Evolutionary conservation across 2,888 invertebrate genomes (phyloP).

Genomic region (Drosophila mercatorum): DNA sequence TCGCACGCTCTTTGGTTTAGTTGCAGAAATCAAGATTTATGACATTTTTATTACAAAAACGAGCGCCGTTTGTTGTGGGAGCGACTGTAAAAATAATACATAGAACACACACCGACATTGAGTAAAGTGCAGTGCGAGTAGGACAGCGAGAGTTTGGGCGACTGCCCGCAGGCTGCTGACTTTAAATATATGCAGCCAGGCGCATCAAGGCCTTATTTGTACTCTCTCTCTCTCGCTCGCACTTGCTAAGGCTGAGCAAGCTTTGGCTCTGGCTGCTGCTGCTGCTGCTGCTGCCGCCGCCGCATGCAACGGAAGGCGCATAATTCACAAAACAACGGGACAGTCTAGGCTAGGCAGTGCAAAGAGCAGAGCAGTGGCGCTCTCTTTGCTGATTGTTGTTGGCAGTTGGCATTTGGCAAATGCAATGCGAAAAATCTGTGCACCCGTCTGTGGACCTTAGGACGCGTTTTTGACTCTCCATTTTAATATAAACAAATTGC

Average conservation of each 20-base stretch:
- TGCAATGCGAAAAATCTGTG: constrained; percentile 64
- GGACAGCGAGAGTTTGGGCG: neutral
- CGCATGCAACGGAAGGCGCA: constrained; percentile 78
- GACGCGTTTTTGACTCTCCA: constrained; percentile 63
- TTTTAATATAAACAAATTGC: constrained; percentile 82
- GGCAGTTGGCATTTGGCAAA: constrained; percentile 49
- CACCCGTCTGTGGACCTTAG: constrained; percentile 38
- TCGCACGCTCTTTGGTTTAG: constrained; percentile 74
- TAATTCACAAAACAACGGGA: constrained; percentile 77
- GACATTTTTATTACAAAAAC: constrained; percentile 79
- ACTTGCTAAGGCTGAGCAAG: constrained; percentile 30
- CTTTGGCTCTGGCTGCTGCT: constrained; percentile 33
- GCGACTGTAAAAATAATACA: constrained; percentile 52
- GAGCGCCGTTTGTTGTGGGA: constrained; percentile 61
- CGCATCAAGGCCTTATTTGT: constrained; percentile 71
- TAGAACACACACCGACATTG: constrained; percentile 22
- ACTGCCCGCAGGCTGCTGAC: constrained; percentile 48
- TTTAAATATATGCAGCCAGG: constrained; percentile 73
- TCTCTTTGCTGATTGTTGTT: constrained; percentile 31
- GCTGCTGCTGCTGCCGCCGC: constrained; percentile 57
- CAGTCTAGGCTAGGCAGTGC: constrained; percentile 1
- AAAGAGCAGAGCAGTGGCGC: neutral
- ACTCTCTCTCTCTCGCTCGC: constrained; percentile 19
- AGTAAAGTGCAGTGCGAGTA: constrained; percentile 1
- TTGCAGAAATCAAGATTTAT: constrained; percentile 80